Percentiles rank a stretch among this genome's conserved stretches.
Conservation (phyloP, 2,888 invertebrate genomes). For the Fragum sueziense region DNA sequence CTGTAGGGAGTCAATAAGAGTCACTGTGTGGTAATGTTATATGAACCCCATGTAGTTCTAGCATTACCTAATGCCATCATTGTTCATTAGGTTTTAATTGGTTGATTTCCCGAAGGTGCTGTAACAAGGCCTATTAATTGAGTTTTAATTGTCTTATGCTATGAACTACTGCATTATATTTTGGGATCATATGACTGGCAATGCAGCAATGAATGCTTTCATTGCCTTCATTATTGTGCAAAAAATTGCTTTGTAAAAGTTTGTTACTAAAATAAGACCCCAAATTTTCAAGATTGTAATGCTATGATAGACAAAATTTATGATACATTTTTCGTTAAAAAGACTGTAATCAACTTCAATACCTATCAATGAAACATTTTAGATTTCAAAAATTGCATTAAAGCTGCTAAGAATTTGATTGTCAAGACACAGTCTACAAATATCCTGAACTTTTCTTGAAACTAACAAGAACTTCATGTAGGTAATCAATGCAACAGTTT, state of each 20-base stretch:
- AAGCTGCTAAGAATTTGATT: no score
- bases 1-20: no score
- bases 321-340: no score
- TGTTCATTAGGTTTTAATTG: background rate
- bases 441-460: background rate
- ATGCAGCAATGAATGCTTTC: slow-evolving; percentile 11
- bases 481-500: slow-evolving; percentile 21
- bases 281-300: no score
- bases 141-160: background rate
- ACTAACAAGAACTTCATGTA: slow-evolving; percentile 17
- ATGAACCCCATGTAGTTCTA: background rate
- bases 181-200: background rate
- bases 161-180: background rate
- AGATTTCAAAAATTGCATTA: no score
- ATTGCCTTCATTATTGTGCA: slow-evolving; percentile 3
- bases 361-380: no score
- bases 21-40: no score
- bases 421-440: no score
- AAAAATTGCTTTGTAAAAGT: no score
- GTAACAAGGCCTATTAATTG: background rate
- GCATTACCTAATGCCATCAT: background rate
- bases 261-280: no score
- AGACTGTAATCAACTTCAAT: no score
- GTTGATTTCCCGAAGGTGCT: background rate
- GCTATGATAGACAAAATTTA: no score